phyloP scores from a whole-genome alignment of 2,888 invertebrate genomes.

The Yponomeuta plumbellus region DNA sequence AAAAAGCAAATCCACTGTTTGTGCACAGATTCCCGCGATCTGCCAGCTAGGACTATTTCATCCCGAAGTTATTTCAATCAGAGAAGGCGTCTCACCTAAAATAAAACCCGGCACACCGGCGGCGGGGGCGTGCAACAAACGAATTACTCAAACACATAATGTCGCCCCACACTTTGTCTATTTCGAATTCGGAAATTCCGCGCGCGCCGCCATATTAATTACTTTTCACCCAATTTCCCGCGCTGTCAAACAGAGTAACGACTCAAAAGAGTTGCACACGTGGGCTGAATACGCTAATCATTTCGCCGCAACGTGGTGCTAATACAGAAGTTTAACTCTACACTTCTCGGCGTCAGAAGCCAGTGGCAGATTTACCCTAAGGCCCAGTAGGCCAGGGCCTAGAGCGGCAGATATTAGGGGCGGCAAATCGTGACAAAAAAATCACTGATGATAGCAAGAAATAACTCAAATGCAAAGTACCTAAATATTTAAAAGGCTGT shows the following conservation, averaged over 20 bases:
- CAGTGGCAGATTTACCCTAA: too few species aligned
- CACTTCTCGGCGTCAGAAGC: too few species aligned
- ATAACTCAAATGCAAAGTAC: too few species aligned
- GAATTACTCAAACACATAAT: conserved; percentile 5
- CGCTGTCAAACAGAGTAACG: conserved; percentile 52
- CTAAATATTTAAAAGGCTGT: too few species aligned
- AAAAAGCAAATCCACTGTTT: too few species aligned
- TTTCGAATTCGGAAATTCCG: conserved; percentile 26
- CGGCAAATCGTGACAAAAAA: too few species aligned
- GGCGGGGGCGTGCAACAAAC: neutral
- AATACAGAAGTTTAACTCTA: conserved; percentile 10
- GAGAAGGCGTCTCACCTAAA: neutral
- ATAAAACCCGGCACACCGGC: neutral
- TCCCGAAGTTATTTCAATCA: neutral
- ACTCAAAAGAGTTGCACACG: conserved; percentile 40
- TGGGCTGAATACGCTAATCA: conserved; percentile 33
- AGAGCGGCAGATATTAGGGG: too few species aligned
- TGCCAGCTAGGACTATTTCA: neutral
- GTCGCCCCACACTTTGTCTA: conserved; percentile 7
- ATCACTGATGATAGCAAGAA: too few species aligned
- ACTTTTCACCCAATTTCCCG: conserved; percentile 58
- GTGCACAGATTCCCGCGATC: too few species aligned
- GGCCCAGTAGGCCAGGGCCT: too few species aligned
- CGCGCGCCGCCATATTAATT: conserved; percentile 42
- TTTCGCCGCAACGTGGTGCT: conserved; percentile 21